Conservation (phyloP, 2,888 invertebrate species). For the Apotomis turbidana region DNA sequence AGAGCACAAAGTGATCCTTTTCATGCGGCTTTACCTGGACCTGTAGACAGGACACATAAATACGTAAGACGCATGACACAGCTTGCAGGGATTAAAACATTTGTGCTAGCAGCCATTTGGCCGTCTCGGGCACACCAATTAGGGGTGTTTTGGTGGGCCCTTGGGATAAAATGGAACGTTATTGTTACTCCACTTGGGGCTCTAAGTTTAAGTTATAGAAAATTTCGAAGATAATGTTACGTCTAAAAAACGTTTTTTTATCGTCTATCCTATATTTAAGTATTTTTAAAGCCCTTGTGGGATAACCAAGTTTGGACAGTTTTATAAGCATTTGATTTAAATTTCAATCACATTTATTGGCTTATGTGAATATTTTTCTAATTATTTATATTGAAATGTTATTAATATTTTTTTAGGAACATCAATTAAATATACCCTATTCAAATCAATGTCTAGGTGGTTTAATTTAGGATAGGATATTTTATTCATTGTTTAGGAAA, state of each 20-base stretch:
- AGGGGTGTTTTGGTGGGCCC: slow-evolving; percentile 35
- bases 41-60: slow-evolving; percentile 7
- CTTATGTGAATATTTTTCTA: too few species aligned
- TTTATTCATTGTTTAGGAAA: too few species aligned
- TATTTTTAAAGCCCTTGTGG: neutral
- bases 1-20: slow-evolving; percentile 1
- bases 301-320: too few species aligned
- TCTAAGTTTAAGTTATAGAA: neutral
- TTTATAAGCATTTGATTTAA: too few species aligned
- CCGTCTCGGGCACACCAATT: slow-evolving; percentile 28
- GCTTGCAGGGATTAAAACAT: slow-evolving; percentile 32
- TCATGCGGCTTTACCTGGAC: neutral
- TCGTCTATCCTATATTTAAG: neutral
- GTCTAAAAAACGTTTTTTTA: neutral
- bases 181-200: slow-evolving; percentile 15
- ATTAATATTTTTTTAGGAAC: too few species aligned
- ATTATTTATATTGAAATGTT: too few species aligned
- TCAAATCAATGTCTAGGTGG: too few species aligned
- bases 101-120: slow-evolving; percentile 21
- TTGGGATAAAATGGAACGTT: slow-evolving; percentile 25
- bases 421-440: too few species aligned
- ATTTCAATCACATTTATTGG: too few species aligned
- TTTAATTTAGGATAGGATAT: too few species aligned
- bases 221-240: neutral
- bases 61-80: slow-evolving; percentile 3